Conservation (phyloP, 2,113 vertebrate species). For the Grammomys dolichurus region DNA sequence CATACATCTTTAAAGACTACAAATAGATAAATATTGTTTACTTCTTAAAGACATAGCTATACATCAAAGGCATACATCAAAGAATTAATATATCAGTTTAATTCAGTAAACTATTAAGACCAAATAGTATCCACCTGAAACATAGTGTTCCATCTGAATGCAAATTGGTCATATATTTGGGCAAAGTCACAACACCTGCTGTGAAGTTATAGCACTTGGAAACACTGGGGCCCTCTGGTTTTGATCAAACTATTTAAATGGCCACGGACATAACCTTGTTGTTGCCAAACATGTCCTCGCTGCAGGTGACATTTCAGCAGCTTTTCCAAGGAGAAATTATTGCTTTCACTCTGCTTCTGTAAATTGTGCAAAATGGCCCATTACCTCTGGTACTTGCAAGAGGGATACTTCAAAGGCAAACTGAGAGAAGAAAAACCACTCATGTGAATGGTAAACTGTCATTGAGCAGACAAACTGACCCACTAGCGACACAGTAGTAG, state of each 20-base stretch:
- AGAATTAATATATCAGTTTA: not conserved
- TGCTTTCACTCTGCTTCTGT: constrained; percentile 33
- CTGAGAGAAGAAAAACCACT: constrained; percentile 14
- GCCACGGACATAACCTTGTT: not conserved
- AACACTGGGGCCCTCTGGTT: not conserved
- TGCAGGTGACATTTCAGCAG: constrained; percentile 42
- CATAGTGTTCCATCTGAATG: not conserved
- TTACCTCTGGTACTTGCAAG: constrained; percentile 14
- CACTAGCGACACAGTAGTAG: rapidly evolving
- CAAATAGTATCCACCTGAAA: not conserved
- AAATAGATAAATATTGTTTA: not conserved
- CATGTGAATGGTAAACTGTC: not conserved
- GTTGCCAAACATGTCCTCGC: constrained; percentile 41
- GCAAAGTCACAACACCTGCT: not conserved
- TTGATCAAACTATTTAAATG: constrained; percentile 47
- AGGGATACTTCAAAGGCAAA: constrained; percentile 50
- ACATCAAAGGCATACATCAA: not conserved
- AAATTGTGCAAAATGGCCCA: constrained; percentile 61
- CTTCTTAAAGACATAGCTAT: not conserved
- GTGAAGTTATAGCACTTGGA: not conserved
- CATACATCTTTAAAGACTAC: not conserved
- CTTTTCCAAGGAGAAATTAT: constrained; percentile 60
- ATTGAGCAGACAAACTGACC: not conserved
- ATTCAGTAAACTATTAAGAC: not conserved
- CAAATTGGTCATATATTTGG: not conserved